A percentile compares a stretch with the other conserved stretches of the same genome.
phyloP scores from a whole-genome alignment of 2,888 invertebrate genomes.

The Cheilosia variabilis region DNA sequence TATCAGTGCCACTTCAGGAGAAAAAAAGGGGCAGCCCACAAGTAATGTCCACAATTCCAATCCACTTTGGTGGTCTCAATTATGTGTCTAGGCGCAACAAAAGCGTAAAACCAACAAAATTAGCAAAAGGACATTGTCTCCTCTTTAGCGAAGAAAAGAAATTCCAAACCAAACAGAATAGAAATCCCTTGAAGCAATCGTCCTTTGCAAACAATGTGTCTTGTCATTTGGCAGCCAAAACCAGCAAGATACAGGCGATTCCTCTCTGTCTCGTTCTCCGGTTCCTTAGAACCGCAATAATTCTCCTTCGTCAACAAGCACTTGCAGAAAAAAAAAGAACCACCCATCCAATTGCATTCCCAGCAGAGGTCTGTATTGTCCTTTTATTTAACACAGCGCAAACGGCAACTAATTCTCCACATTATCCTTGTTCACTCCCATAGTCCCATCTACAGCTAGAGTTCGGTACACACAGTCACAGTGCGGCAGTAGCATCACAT shows the following conservation, averaged over 20 bases:
- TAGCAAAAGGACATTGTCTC: conserved; percentile 57
- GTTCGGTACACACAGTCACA: background rate
- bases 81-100: conserved; percentile 36
- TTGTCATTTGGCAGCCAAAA: conserved; percentile 62
- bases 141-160: conserved; percentile 28
- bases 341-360: conserved; percentile 64
- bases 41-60: conserved; percentile 3
- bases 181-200: conserved; percentile 52
- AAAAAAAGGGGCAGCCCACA: no score
- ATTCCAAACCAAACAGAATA: conserved; percentile 42
- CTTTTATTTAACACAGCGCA: conserved; percentile 43
- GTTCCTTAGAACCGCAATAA: conserved; percentile 47
- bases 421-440: conserved; percentile 72
- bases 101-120: conserved; percentile 68
- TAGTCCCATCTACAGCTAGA: background rate
- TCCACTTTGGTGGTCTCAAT: conserved; percentile 63
- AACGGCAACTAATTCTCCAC: conserved; percentile 68
- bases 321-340: background rate
- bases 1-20: no score
- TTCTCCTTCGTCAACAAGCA: conserved; percentile 6
- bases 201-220: conserved; percentile 59
- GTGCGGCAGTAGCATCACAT: conserved; percentile 29
- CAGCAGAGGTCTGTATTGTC: conserved; percentile 37
- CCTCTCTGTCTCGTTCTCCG: conserved; percentile 1
- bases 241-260: conserved; percentile 33